These are phyloP conservation scores for Solea senegalensis DNA, from an alignment of 2,113 vertebrate species.

Conservation along the genomic window DNA sequence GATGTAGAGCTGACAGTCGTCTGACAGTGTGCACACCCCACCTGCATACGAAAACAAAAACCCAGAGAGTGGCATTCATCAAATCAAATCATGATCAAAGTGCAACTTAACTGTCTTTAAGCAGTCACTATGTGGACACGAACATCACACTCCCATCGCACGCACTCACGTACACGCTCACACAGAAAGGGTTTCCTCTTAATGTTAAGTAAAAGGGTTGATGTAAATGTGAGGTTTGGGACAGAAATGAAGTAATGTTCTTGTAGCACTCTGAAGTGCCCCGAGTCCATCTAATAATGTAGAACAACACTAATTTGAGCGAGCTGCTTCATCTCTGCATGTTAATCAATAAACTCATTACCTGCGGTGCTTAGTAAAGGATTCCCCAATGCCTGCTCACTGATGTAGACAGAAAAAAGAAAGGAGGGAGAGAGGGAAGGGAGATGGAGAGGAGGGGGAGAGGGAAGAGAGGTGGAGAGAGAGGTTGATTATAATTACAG, in stretches of 20 bases:
- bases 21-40: conserved; percentile 52
- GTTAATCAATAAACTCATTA: conserved; percentile 81
- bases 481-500: conserved; percentile 85
- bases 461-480: conserved; percentile 55
- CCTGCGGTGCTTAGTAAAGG: conserved; percentile 75
- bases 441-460: conserved; percentile 48
- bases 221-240: conserved; percentile 53
- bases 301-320: conserved; percentile 77
- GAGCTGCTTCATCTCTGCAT: conserved; percentile 71
- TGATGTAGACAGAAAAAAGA: conserved; percentile 61
- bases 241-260: conserved; percentile 59
- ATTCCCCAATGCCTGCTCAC: conserved; percentile 73
- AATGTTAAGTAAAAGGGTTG: conserved; percentile 37
- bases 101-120: not conserved
- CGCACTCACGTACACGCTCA: not conserved
- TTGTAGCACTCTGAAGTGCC: conserved; percentile 54
- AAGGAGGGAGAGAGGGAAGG: conserved; percentile 31
- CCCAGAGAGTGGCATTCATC: conserved; percentile 23
- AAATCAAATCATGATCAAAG: conserved; percentile 6
- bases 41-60: conserved; percentile 66
- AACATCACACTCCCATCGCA: not conserved
- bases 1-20: conserved; percentile 68
- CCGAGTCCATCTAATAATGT: conserved; percentile 73
- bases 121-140: not conserved
- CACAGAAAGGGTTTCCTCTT: conserved; percentile 15